Evolutionary conservation across 2,888 invertebrate genomes (phyloP).

Genomic region (Apotomis betuletana): DNA sequence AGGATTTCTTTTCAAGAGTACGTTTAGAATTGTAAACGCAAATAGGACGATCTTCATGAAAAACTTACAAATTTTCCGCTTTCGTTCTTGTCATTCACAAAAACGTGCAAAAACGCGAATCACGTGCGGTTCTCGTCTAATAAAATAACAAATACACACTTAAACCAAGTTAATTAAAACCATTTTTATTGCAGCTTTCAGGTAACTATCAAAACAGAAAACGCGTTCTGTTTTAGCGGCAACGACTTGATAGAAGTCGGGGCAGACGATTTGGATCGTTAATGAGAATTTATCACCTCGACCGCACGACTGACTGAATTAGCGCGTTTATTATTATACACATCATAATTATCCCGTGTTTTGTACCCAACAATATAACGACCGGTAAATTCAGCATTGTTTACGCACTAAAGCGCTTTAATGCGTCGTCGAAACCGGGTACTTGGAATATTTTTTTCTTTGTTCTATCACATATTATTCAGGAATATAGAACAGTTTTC

Average conservation of each 20-base stretch:
- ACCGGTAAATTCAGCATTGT: conserved; percentile 51
- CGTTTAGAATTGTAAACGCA: no score
- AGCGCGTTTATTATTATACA: conserved; percentile 60
- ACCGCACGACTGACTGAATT: conserved; percentile 60
- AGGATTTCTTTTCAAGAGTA: no score
- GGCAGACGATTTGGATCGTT: conserved; percentile 55
- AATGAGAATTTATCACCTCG: conserved; percentile 60
- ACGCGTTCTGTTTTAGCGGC: conserved; percentile 30
- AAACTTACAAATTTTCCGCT: no score
- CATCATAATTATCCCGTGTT: conserved; percentile 59
- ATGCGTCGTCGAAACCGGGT: conserved; percentile 46
- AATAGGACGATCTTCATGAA: no score
- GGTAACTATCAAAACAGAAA: conserved; percentile 36
- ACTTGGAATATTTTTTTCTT: conserved; percentile 23
- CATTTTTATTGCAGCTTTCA: conserved; percentile 31
- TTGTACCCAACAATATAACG: conserved; percentile 49
- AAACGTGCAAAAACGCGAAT: background rate
- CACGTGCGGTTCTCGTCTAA: background rate
- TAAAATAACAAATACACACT: conserved; percentile 21
- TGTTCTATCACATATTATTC: conserved; percentile 2
- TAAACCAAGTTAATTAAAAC: conserved; percentile 32
- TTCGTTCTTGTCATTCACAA: background rate
- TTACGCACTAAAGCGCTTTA: conserved; percentile 53
- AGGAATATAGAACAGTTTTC: background rate
- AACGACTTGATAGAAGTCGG: conserved; percentile 37